A percentile compares a stretch with the other conserved stretches of the same genome.
phyloP scores from a whole-genome alignment of 2,888 invertebrate genomes.

The Pharmacophagus antenor region DNA sequence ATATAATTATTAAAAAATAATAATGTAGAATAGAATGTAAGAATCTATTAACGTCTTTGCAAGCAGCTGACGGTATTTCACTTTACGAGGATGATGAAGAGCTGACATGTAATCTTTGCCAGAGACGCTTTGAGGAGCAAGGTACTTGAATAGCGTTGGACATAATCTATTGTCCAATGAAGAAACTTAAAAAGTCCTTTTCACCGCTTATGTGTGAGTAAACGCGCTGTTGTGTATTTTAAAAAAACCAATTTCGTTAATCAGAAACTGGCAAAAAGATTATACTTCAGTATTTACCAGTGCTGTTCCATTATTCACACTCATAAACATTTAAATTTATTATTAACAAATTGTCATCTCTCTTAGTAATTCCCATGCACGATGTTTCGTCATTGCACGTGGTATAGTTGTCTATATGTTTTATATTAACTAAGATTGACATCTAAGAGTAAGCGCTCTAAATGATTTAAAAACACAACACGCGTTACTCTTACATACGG shows the following conservation, averaged over 20 bases:
- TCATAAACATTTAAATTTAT: conserved; percentile 39
- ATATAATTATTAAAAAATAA: conserved; percentile 26
- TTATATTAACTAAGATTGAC: conserved; percentile 33
- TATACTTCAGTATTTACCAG: conserved; percentile 32
- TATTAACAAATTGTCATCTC: conserved; percentile 37
- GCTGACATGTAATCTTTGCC: conserved; percentile 87
- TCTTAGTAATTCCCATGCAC: conserved; percentile 39
- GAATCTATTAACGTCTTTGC: conserved; percentile 82
- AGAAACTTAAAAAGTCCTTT: conserved; percentile 58
- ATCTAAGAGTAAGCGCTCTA: conserved; percentile 35
- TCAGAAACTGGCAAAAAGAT: conserved; percentile 42
- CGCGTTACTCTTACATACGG: conserved; percentile 79
- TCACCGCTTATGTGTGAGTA: conserved; percentile 80
- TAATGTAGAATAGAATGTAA: conserved; percentile 54
- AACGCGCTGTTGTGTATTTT: conserved; percentile 77
- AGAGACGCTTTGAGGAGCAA: conserved; percentile 89
- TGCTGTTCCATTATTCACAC: conserved; percentile 40
- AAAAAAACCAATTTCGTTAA: conserved; percentile 50
- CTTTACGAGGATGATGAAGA: conserved; percentile 84
- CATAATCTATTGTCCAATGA: conserved; percentile 64
- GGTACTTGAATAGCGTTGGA: conserved; percentile 73
- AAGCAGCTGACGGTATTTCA: conserved; percentile 83
- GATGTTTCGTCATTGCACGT: conserved; percentile 43
- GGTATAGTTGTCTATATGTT: conserved; percentile 42
- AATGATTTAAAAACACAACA: conserved; percentile 60